Evolutionary conservation across 2,797 vertebrate species (phyloP), one percentile per base, ranked within the genome.

Genomic region (Paedocypris micromegethes): DNA sequence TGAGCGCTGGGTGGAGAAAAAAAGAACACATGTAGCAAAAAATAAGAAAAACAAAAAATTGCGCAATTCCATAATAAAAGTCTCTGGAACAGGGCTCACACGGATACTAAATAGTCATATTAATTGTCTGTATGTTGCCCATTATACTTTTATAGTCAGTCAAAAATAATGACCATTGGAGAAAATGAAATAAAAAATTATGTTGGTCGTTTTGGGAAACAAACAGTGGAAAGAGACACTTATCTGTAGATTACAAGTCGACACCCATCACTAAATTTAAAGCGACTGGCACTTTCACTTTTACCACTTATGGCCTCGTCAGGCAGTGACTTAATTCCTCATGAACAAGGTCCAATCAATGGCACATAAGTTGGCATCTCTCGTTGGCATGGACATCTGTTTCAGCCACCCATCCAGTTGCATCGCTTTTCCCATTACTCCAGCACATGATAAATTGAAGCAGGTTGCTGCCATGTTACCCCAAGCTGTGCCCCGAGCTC

Each of bases 381-480:
- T 62, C 51, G 61, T 9, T 62, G 58, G 58, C 71, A 61, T 5
- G 46, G 54, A 40, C 58, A 39, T 55, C 61, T 51, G 42, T 56
- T 68, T 42, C 42, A 45, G 23, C 59, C 46, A 52, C 65, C 23
- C 58, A 51, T 69, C 43, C 55, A 43, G 49, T 43, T 9, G 53
- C 64, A 23, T 3, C 9, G 43, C 40, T 59, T 9, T 40, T 49
- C 23, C 44, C 60, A 64, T 59, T 55, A 50, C 9, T 59, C 54
- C 41, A 73, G 45, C 44, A 3, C 50, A 54, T 58, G 60, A 68
- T 58, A 66, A 73, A 64, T 54, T 9, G 61, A 65, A 48, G 4
- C 49, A 60, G 57, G 44, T 43, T 61, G 63, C 41, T 56, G 37
- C 57, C 42, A 37, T 59, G 37, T 9, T 47, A 56, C 47, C 67